These are phyloP conservation scores for Euborellia annulipes DNA, from an alignment of 1,140 invertebrate species.

Conservation along the genomic window DNA sequence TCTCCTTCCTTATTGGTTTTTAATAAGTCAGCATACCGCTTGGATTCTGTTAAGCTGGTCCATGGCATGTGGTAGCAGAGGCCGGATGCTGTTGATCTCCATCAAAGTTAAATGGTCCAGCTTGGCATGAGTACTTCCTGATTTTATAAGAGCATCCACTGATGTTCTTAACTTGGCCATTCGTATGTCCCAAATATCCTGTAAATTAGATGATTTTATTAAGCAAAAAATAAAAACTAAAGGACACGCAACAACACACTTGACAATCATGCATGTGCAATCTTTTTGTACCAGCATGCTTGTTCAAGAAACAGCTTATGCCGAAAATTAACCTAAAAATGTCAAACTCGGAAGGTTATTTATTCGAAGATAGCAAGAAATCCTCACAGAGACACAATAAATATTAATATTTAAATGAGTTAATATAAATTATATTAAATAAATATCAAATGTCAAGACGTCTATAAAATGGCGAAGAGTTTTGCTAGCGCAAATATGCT, in stretches of 20 bases:
- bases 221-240: slow-evolving; percentile 10
- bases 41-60: slow-evolving; percentile 64
- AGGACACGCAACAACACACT: slow-evolving; percentile 6
- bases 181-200: slow-evolving; percentile 90
- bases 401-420: too few species aligned
- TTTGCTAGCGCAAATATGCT: not conserved
- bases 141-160: slow-evolving; percentile 75
- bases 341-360: too few species aligned
- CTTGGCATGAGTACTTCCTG: slow-evolving; percentile 63
- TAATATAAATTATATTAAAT: too few species aligned
- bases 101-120: slow-evolving; percentile 81
- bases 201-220: slow-evolving; percentile 9
- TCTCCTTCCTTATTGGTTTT: too few species aligned
- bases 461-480: too few species aligned
- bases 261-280: not conserved
- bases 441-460: too few species aligned
- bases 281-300: not conserved
- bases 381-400: too few species aligned
- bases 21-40: too few species aligned
- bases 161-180: slow-evolving; percentile 85
- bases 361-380: too few species aligned
- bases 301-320: not conserved
- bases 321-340: not conserved
- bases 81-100: slow-evolving; percentile 82
- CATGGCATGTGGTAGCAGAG: slow-evolving; percentile 69